Evolutionary conservation across 2,113 vertebrate species (phyloP).

Genomic region (Centropus bengalensis): DNA sequence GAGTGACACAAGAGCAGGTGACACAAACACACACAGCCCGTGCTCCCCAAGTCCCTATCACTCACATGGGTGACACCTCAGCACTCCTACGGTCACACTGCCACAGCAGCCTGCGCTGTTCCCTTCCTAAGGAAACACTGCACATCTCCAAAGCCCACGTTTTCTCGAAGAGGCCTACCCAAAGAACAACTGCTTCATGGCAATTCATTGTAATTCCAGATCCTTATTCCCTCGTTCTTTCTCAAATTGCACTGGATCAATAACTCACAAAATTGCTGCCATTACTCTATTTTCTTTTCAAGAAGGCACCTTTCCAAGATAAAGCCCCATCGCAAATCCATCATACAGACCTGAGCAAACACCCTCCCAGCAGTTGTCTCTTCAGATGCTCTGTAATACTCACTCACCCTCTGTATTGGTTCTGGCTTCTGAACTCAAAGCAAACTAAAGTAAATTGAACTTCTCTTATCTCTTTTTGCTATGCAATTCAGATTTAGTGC

Average conservation of each 20-base stretch:
- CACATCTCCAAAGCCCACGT: neutral
- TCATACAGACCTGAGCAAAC: neutral
- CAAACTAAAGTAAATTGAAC: neutral
- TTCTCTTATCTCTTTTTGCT: neutral
- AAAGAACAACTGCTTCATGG: neutral
- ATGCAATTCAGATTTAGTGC: neutral
- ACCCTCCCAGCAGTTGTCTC: neutral
- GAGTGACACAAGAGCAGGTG: neutral
- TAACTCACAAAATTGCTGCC: neutral
- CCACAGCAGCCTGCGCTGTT: neutral
- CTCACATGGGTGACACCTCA: neutral
- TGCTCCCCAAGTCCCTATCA: neutral
- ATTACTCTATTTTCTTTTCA: neutral
- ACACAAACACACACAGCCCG: neutral
- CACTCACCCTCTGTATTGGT: neutral
- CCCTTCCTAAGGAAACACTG: neutral
- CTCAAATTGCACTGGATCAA: neutral
- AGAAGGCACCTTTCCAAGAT: neutral
- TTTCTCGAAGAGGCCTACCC: neutral
- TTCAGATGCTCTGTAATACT: neutral
- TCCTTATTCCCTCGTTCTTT: neutral
- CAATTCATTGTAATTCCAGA: neutral
- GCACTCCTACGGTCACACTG: rapidly evolving
- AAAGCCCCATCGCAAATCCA: neutral
- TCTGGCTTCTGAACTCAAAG: neutral